Conservation (phyloP, 2,113 vertebrate species). For the Cephalopterus ornatus region DNA sequence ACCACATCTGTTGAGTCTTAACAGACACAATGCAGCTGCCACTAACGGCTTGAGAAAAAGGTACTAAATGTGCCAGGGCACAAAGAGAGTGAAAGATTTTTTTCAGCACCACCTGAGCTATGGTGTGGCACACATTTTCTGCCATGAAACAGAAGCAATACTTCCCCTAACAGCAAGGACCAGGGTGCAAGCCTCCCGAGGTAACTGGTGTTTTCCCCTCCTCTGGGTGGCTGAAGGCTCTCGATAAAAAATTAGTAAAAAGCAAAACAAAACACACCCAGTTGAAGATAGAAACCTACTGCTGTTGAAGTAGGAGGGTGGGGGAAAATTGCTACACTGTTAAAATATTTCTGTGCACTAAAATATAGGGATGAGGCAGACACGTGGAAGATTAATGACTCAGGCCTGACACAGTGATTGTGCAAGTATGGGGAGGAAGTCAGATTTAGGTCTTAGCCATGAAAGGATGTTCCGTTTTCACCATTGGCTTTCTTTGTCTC, state of each 20-base stretch:
- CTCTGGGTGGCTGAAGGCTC: not conserved
- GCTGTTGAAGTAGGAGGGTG: not conserved
- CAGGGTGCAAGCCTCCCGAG: not conserved
- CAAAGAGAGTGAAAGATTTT: not conserved
- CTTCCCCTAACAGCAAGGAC: not conserved
- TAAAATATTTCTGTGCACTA: not conserved
- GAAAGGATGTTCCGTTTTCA: not conserved
- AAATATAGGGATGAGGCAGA: not conserved
- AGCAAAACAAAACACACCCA: not conserved
- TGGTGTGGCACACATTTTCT: not conserved
- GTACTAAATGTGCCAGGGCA: not conserved
- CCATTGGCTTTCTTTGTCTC: not conserved
- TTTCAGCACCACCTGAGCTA: not conserved
- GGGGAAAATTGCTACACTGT: not conserved
- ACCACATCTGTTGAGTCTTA: slow-evolving; percentile 34
- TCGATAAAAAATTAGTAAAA: not conserved
- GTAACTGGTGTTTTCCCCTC: not conserved
- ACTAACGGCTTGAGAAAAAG: not conserved
- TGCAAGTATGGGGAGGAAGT: not conserved
- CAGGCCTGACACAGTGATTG: not conserved
- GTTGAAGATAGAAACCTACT: not conserved
- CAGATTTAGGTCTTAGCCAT: not conserved
- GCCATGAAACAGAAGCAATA: not conserved
- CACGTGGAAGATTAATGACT: not conserved
- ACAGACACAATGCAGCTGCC: not conserved